Evolutionary conservation across 1,140 invertebrate genomes (phyloP), one percentile per base, ranked within the genome.

Genomic region (Pseudomyrmex concolor): DNA sequence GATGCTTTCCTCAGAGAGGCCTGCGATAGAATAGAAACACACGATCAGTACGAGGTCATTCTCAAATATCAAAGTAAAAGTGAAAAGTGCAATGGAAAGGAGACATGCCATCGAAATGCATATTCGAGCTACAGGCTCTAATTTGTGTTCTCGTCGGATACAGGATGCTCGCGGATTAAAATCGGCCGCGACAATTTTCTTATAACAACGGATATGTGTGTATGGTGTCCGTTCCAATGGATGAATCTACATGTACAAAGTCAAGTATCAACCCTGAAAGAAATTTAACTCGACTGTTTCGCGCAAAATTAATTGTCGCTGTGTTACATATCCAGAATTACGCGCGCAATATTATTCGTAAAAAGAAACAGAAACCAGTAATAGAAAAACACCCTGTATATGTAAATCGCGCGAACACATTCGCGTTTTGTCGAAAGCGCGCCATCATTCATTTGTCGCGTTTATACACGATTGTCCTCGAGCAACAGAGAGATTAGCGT

Each of bases 1-100:
- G 92, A 93, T 93, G 93, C 93, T 94, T 92, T 93, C 93, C 92
- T 94, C 92, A 90, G 93, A 93, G 92, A 94, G 92, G 92, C 93
- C 93, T 94, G 92, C 88, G 88, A 91, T 92, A 89, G 91, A 94
- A 89, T 80, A 80, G 93, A 91, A 93, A 91, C 86, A 91, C 78
- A 89, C 68, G 84, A 71, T 86, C 73, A 84, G 81, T 88, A 89
- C 84, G 62, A 88, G 86, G 72, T 87, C 73, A 84, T 84, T 80
- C 85, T 45, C 13, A 54, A 54, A 62, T 51, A 62, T 48, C 48
- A 80, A 17, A 17, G 48, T 54, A 7, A 82, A 51, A 10, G 13
- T 51, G 50, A 12, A 34, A 81, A 64, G 70, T 82, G 78, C 57
- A 45, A 48, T 5, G 55, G 17, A 82, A 84, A 45, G 55, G 60